phyloP scores from a whole-genome alignment of 1,140 invertebrate genomes.

The Drosophila prosaltans region DNA sequence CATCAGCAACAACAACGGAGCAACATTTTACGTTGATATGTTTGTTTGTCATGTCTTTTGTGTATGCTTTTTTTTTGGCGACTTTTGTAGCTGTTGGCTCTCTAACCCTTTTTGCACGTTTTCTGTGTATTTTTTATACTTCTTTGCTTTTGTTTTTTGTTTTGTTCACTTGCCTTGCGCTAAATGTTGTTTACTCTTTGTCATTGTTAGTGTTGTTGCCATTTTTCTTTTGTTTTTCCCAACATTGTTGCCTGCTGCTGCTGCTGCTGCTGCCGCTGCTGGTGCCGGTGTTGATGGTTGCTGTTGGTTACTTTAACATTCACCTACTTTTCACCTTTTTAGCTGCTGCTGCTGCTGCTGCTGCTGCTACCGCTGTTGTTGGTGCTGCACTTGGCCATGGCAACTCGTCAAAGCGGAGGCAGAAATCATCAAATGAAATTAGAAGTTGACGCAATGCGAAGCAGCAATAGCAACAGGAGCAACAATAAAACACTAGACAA shows the following conservation, averaged over 20 bases:
- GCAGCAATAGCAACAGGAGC: slow-evolving; percentile 31
- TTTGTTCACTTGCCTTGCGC: slow-evolving; percentile 42
- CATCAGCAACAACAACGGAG: slow-evolving; percentile 47
- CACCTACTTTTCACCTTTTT: slow-evolving; percentile 80
- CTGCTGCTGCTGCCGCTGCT: slow-evolving; percentile 17
- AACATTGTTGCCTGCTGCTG: slow-evolving; percentile 56
- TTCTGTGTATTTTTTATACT: slow-evolving; percentile 30
- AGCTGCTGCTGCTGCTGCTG: slow-evolving; percentile 35
- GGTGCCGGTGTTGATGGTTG: slow-evolving; percentile 40
- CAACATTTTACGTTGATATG: slow-evolving; percentile 77
- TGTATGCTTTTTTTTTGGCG: slow-evolving; percentile 5
- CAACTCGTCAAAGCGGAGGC: slow-evolving; percentile 60
- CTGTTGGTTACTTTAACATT: slow-evolving; percentile 66
- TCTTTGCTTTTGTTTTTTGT: slow-evolving; percentile 37
- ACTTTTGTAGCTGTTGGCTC: slow-evolving; percentile 39
- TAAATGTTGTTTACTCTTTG: slow-evolving; percentile 80
- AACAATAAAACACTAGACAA: slow-evolving; percentile 54
- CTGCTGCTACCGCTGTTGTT: slow-evolving; percentile 28
- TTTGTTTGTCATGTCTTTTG: slow-evolving; percentile 74
- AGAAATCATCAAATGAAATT: slow-evolving; percentile 72
- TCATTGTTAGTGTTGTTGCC: slow-evolving; percentile 70
- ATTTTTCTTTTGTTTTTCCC: slow-evolving; percentile 71
- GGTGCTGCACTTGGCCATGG: slow-evolving; percentile 62
- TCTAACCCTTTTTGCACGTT: slow-evolving; percentile 55
- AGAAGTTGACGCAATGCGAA: slow-evolving; percentile 76